Conservation (phyloP, 2,797 vertebrate genomes). For the Zenarchopterus dispar region DNA sequence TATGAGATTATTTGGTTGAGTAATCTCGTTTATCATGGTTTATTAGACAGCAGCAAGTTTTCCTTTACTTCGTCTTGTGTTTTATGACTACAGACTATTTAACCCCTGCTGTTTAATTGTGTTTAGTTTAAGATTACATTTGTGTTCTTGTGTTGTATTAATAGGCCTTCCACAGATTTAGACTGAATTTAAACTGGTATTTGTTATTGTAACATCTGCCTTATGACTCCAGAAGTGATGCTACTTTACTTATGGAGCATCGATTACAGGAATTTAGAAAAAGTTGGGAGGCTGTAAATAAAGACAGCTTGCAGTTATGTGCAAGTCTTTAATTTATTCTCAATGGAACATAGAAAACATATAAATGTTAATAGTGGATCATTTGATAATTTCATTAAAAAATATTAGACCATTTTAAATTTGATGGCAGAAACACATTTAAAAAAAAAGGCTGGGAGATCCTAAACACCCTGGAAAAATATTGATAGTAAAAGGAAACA, state of each 20-base stretch:
- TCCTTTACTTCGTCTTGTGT: not conserved
- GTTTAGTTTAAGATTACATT: not conserved
- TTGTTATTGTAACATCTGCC: slow-evolving; percentile 17
- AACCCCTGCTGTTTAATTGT: not conserved
- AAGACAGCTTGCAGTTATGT: too few species aligned
- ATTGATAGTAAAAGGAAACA: too few species aligned
- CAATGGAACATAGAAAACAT: too few species aligned
- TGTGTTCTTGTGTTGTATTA: slow-evolving; percentile 13
- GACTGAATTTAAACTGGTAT: slow-evolving; percentile 21
- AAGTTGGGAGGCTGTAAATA: too few species aligned
- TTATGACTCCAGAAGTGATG: slow-evolving; percentile 44
- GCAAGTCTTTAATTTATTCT: too few species aligned
- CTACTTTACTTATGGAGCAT: not conserved
- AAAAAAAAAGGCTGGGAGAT: too few species aligned
- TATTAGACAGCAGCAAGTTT: not conserved
- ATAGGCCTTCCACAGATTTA: not conserved
- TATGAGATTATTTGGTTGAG: not conserved
- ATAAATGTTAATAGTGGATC: too few species aligned
- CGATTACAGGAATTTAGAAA: too few species aligned
- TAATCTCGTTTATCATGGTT: not conserved
- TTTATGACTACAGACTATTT: not conserved
- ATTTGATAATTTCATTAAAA: too few species aligned
- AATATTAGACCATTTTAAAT: too few species aligned
- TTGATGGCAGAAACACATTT: too few species aligned
- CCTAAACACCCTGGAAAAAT: too few species aligned